Percentiles rank a stretch among this genome's conserved stretches.
These are phyloP conservation scores for Listronotus oregonensis DNA, from an alignment of 1,140 invertebrate genomes.

Conservation along the genomic window DNA sequence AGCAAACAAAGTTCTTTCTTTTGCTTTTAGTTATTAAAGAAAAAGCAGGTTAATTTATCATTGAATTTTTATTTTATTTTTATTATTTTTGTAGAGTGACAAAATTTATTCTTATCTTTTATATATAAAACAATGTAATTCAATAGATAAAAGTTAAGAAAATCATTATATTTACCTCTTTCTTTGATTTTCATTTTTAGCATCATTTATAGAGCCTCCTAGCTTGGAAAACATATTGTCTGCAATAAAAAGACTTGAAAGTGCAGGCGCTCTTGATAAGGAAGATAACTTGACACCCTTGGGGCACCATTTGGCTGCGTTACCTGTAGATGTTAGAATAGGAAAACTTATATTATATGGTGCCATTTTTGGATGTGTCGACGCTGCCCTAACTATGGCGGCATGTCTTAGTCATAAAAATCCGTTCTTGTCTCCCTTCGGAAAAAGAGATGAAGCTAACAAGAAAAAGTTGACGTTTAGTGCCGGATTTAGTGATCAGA, in stretches of 20 bases:
- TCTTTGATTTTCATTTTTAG: constrained; percentile 54
- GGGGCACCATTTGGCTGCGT: constrained; percentile 84
- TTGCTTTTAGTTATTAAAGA: no score
- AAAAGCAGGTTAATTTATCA: no score
- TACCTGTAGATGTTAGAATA: constrained; percentile 89
- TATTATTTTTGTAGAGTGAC: no score
- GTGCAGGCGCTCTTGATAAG: constrained; percentile 86
- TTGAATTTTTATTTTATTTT: no score
- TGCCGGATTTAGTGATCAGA: constrained; percentile 76
- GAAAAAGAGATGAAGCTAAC: constrained; percentile 73
- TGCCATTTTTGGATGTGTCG: constrained; percentile 90
- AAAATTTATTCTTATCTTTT: no score
- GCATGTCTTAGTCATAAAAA: constrained; percentile 86
- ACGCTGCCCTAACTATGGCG: constrained; percentile 91
- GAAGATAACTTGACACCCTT: constrained; percentile 81
- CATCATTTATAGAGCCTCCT: constrained; percentile 81
- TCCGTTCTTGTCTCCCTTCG: constrained; percentile 79
- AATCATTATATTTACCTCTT: no score
- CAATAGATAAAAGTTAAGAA: no score
- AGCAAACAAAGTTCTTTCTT: no score
- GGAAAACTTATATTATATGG: constrained; percentile 86
- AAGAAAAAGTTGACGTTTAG: constrained; percentile 75
- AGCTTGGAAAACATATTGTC: constrained; percentile 73
- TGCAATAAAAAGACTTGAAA: constrained; percentile 75
- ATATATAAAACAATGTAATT: no score